These are phyloP conservation scores for Spatulosminthurus flaviceps DNA, from an alignment of 2,888 invertebrate genomes.

Conservation along the genomic window DNA sequence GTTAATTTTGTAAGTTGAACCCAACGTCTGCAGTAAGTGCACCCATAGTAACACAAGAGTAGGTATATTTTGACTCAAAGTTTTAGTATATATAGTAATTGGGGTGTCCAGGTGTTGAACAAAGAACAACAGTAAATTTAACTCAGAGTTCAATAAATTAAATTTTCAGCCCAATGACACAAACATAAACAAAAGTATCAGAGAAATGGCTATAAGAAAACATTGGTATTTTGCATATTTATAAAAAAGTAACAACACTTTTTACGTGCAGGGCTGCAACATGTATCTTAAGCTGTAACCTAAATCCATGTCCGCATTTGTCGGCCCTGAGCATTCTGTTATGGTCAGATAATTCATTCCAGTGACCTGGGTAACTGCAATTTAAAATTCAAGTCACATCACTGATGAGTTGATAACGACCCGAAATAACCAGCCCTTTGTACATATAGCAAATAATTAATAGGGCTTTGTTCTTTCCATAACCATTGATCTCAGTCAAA, in stretches of 20 bases:
- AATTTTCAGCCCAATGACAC: slow-evolving; percentile 8
- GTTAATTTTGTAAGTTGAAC: no score
- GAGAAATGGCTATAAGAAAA: slow-evolving; percentile 11
- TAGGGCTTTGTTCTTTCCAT: no score
- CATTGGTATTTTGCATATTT: neutral
- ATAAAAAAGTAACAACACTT: neutral
- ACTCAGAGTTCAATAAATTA: neutral
- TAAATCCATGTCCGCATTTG: slow-evolving; percentile 58
- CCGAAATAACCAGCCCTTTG: no score
- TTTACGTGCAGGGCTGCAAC: slow-evolving; percentile 72
- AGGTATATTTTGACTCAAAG: no score
- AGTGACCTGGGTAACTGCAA: slow-evolving; percentile 7
- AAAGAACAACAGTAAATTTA: neutral
- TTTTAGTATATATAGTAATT: no score
- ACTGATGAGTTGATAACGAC: no score
- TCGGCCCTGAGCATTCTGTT: slow-evolving; percentile 49
- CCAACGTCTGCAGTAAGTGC: no score
- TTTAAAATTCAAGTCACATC: neutral
- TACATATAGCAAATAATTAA: no score
- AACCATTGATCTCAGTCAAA: no score
- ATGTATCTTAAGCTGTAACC: slow-evolving; percentile 79
- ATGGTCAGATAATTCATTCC: slow-evolving; percentile 42
- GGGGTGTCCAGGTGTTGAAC: neutral
- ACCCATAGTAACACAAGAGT: no score
- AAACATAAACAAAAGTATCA: slow-evolving; percentile 18